Percentiles rank a stretch among this genome's conserved stretches.
These are phyloP conservation scores for Mirounga angustirostris DNA, from an alignment of 2,113 vertebrate genomes.

Conservation along the genomic window DNA sequence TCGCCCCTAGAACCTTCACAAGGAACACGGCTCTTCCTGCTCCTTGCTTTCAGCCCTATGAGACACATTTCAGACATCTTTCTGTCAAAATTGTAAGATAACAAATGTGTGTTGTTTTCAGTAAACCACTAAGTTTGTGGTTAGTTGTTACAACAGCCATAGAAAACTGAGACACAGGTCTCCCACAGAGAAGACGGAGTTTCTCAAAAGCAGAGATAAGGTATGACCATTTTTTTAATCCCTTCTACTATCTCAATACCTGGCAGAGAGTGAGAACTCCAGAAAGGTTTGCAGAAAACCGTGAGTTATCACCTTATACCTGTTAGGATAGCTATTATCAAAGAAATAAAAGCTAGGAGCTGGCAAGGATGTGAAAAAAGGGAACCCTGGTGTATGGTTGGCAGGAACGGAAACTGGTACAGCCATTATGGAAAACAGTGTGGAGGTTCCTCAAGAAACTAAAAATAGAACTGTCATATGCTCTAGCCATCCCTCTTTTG, in stretches of 20 bases:
- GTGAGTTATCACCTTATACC: not conserved
- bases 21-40: fast-evolving
- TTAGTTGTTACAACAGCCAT: not conserved
- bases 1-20: not conserved
- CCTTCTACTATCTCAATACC: not conserved
- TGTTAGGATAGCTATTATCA: not conserved
- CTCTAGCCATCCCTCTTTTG: not conserved
- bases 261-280: not conserved
- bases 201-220: not conserved
- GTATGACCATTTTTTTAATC: not conserved
- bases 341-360: not conserved
- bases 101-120: not conserved
- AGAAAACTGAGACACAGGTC: not conserved
- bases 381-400: not conserved
- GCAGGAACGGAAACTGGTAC: not conserved
- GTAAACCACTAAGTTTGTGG: not conserved
- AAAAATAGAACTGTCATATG: not conserved
- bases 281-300: not conserved
- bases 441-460: not conserved
- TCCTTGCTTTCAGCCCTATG: not conserved
- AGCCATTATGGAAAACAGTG: not conserved
- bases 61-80: too few species aligned
- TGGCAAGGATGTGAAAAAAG: not conserved
- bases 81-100: not conserved
- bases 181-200: not conserved